Base-by-base conservation (phyloP, 1,140 invertebrate species). In the Nephila pilipes region DNA sequence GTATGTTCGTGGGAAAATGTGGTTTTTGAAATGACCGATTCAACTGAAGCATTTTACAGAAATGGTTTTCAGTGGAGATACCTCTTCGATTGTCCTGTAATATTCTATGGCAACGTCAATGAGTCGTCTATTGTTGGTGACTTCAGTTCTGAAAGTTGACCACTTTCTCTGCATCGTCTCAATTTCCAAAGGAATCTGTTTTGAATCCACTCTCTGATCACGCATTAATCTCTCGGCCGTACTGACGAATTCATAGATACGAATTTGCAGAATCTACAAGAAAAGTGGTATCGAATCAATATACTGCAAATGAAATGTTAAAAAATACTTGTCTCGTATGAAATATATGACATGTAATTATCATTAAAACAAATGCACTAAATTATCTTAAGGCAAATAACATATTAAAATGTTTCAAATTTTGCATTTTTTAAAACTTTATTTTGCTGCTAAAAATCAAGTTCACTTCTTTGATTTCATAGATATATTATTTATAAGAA, bases 241-340 rank as follows among this genome's bases (percentile, higher is more conserved):
- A 94, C 96, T 97, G 16, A 97, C 96, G 94, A 98, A 98, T 57
- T 96, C 96, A 92, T 97, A 95, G 85, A 98, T 97, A 94, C 97
- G 97, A 94, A 97, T 96, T 95, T 98, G 97, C 87, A 98, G 96
- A 94, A 97, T 95, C 97, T 96, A 94, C 36, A 94, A 80, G 54
- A 83, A 55, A 65, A 85, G 32, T 10, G 5, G 16, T 20, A 32
- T 1, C 12, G 0, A n/a, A 46, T 25, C 22, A 25, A 12, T 29
- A 12, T 25, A n/a, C 14, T 65, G 8, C 0, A 25, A 54, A 83
- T 0, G 14, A 79, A 20, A 20, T 79, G 1, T 22, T 4, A 38
- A 38, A 16, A 80, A 36, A 55, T 0, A 58, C 57, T 22, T n/a
- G n/a, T 10, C 16, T 55, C 10, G 20, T 1, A 25, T 25, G 3